phyloP scores from a whole-genome alignment of 2,113 vertebrate genomes.

The Xyliphius kryptos region DNA sequence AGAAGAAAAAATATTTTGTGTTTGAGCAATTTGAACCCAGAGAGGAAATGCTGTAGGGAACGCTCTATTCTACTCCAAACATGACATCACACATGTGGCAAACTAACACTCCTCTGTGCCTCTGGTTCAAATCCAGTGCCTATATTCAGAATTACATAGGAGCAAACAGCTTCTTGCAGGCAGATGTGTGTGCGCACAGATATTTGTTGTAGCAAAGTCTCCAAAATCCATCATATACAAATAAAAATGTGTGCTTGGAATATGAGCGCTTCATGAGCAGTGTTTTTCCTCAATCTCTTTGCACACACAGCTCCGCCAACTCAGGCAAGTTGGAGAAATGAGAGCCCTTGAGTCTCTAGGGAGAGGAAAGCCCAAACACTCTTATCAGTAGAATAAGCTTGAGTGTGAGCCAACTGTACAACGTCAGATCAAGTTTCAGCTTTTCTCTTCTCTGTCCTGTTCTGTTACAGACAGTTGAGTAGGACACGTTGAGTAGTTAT shows the following conservation, averaged over 20 bases:
- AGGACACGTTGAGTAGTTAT: too few species aligned
- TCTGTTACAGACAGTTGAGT: background rate
- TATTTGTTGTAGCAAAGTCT: conserved; percentile 7
- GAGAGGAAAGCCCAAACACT: conserved; percentile 47
- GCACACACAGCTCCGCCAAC: conserved; percentile 23
- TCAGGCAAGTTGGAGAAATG: conserved; percentile 21
- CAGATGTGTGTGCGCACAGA: background rate
- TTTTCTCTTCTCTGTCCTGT: conserved; percentile 7
- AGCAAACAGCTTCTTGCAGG: conserved; percentile 2
- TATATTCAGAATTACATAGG: background rate
- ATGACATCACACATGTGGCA: conserved; percentile 23
- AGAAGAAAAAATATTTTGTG: conserved; percentile 21
- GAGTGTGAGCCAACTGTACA: conserved; percentile 32
- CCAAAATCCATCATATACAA: background rate
- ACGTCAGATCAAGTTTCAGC: conserved; percentile 37
- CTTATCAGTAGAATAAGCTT: conserved; percentile 48
- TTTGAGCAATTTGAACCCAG: conserved; percentile 15
- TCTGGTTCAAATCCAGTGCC: background rate
- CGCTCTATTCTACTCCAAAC: conserved; percentile 15
- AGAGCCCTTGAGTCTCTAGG: conserved; percentile 43
- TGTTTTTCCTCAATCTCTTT: background rate
- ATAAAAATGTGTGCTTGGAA: background rate
- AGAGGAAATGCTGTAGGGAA: conserved; percentile 22
- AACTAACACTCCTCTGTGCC: conserved; percentile 14
- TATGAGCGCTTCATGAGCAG: background rate